Base-by-base conservation (phyloP, 1,140 invertebrate genomes). In the Limonius californicus region DNA sequence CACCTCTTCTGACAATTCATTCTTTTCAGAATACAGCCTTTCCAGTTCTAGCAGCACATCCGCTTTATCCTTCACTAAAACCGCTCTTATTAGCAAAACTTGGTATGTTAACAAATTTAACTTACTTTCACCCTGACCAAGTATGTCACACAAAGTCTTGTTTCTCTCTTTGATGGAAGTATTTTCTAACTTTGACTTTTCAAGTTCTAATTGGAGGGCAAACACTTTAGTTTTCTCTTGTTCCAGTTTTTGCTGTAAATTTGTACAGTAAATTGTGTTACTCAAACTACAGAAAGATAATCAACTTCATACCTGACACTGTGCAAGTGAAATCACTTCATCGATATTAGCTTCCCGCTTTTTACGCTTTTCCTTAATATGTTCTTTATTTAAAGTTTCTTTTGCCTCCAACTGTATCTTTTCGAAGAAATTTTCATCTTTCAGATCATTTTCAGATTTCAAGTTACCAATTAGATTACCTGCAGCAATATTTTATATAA, bases 101-200 rank as follows among this genome's bases (percentile, higher is more conserved):
- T 32, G 27, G 27, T 32, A 32, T n/a, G n/a, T n/a, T n/a, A n/a
- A n/a, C n/a, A n/a, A n/a, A n/a, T n/a, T n/a, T n/a, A n/a, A 32
- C 84, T 84, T 81, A 91, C 89, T 90, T 83, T 91, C 89, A 54
- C 87, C 88, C 67, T 88, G 85, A n/a, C 83, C 83, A 60, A 91
- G 76, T 73, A 91, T 89, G 69, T 84, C 84, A 78, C 86, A 91
- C 1, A 92, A 75, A 63, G 88, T 89, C 74, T 86, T 89, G 77
- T 91, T 91, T 70, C 89, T 84, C 56, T 83, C 82, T 74, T 90
- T 92, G 1, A 91, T 88, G 75, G 84, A 82, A 16, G 83, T 77
- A 12, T 91, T 79, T 71, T 91, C 88, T 62, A 83, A 79, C 70
- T 86, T 87, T 47, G 89, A 72, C 54, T 72, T 80, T 30, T 82